phyloP scores from a whole-genome alignment of 2,888 invertebrate species.

The Dermolepida albohirtum region DNA sequence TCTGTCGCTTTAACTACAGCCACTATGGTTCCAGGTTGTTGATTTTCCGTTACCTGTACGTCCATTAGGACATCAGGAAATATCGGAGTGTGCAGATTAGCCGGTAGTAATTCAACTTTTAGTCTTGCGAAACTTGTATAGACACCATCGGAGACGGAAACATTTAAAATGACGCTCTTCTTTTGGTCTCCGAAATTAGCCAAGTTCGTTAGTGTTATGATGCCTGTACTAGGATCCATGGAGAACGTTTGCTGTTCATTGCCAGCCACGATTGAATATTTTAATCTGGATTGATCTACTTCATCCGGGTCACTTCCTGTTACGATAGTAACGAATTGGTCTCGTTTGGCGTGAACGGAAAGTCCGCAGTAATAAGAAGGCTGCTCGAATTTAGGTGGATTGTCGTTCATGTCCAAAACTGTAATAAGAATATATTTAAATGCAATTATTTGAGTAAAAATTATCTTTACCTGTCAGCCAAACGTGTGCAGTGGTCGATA shows the following conservation, averaged over 20 bases:
- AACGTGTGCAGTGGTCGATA: slow-evolving; percentile 84
- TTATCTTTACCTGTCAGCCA: slow-evolving; percentile 75
- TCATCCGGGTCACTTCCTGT: slow-evolving; percentile 90
- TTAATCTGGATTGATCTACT: slow-evolving; percentile 79
- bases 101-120: slow-evolving; percentile 81
- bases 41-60: slow-evolving; percentile 85
- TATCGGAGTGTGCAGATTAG: slow-evolving; percentile 82
- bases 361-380: slow-evolving; percentile 81
- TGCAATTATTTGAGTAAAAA: too few species aligned
- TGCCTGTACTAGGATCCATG: slow-evolving; percentile 71
- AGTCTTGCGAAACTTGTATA: slow-evolving; percentile 90
- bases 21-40: slow-evolving; percentile 79
- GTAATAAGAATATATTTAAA: slow-evolving; percentile 48
- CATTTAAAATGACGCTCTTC: slow-evolving; percentile 80
- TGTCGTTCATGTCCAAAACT: slow-evolving; percentile 93
- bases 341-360: slow-evolving; percentile 84
- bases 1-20: slow-evolving; percentile 82
- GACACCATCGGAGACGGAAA: slow-evolving; percentile 95
- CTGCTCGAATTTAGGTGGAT: slow-evolving; percentile 87
- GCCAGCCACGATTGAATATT: slow-evolving; percentile 85
- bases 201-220: slow-evolving; percentile 80
- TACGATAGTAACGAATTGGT: slow-evolving; percentile 89
- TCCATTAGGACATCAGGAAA: slow-evolving; percentile 84
- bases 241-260: slow-evolving; percentile 82
- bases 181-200: slow-evolving; percentile 78